Evolutionary conservation across 92 coral and sea anemone species (phyloP).

Genomic region (Isaurus tuberculatus): DNA sequence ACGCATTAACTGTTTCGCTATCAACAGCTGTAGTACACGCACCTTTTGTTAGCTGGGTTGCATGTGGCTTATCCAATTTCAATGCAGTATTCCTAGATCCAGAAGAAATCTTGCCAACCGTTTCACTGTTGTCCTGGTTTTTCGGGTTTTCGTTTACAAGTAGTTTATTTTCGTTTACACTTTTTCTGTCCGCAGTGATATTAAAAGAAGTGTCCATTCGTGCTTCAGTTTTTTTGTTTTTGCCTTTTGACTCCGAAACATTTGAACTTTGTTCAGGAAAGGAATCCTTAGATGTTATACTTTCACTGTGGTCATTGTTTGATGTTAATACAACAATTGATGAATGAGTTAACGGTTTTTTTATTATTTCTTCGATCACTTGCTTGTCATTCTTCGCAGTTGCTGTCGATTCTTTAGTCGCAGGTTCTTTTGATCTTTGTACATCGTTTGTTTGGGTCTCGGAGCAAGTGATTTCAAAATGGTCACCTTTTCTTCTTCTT

Average conservation of each 20-base stretch:
- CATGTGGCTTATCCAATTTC: neutral
- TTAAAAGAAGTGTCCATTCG: neutral
- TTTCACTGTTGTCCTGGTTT: neutral
- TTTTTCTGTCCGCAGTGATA: neutral
- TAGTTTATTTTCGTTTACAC: neutral
- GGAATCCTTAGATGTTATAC: neutral
- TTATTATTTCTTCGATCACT: too few species aligned
- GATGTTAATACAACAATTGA: too few species aligned
- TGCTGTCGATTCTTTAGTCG: neutral
- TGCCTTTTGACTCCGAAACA: neutral
- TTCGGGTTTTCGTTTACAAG: neutral
- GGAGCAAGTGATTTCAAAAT: neutral
- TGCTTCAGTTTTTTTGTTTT: neutral
- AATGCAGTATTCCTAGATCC: neutral
- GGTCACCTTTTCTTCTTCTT: constrained; percentile 31
- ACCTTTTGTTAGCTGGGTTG: neutral
- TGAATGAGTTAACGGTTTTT: too few species aligned
- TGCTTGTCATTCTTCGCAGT: neutral
- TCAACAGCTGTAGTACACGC: neutral
- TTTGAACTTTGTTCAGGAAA: neutral
- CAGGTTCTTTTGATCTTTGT: neutral
- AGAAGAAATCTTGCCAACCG: too few species aligned
- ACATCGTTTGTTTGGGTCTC: neutral
- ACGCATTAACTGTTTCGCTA: neutral
- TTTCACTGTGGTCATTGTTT: neutral